These are phyloP conservation scores for Calephelis perditalis DNA, from an alignment of 2,888 invertebrate genomes.

Conservation along the genomic window DNA sequence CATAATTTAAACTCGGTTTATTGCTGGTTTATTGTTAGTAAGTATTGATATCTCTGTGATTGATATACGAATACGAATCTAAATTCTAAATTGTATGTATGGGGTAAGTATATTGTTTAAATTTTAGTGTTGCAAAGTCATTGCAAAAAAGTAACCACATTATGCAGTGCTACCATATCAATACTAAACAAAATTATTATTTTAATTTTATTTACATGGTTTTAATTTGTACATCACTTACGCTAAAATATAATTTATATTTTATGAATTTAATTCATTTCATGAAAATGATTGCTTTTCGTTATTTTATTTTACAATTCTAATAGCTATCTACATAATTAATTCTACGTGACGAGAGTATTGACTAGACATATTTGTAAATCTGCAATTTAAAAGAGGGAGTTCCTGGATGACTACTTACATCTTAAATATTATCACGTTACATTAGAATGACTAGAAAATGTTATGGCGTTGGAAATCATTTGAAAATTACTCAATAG, in stretches of 20 bases:
- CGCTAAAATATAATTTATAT: constrained; percentile 2
- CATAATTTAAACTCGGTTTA: no score
- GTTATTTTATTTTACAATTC: constrained; percentile 24
- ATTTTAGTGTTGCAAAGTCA: no score
- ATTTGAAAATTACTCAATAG: constrained; percentile 11
- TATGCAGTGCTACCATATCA: no score
- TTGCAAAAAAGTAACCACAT: no score
- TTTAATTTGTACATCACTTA: no score
- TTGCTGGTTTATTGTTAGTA: no score
- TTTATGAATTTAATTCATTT: constrained; percentile 48
- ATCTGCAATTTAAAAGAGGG: constrained; percentile 7
- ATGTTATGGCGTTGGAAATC: constrained; percentile 6
- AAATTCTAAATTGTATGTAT: no score
- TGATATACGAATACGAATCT: no score
- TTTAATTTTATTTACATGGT: no score
- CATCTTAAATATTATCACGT: constrained; percentile 1
- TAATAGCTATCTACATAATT: constrained; percentile 25
- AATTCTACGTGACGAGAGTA: constrained; percentile 21
- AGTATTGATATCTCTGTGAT: no score
- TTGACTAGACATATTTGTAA: constrained; percentile 19
- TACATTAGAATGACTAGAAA: constrained; percentile 18
- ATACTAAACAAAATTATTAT: no score
- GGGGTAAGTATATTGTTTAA: no score
- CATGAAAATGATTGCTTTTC: constrained; percentile 39
- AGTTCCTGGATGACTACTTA: constrained; percentile 1